Evolutionary conservation across 30 jellyfish, hydroid and myxozoan genomes (phyloP), one percentile per base, ranked within the genome.

Genomic region (Phacellophora camtschatica): DNA sequence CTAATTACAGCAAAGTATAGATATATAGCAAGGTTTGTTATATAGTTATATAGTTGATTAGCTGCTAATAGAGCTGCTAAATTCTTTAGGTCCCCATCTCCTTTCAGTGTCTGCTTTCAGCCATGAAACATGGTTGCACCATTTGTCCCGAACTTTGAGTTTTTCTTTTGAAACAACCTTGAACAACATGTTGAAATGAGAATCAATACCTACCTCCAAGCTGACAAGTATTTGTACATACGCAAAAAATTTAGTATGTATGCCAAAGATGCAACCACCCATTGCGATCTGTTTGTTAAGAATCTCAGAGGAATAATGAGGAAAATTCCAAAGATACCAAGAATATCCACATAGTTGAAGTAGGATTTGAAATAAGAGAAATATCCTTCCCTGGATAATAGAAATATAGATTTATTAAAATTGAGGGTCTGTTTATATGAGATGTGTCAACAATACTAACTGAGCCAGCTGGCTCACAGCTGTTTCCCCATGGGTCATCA

Each of bases 181-280:
- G 16, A 8, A 10, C 19, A 43, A 24, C 3, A n/a, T n/a, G n/a
- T n/a, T n/a, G n/a, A n/a, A n/a, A 18, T 13, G 22, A 2, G 45
- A 4, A 29, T 10, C 0, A 2, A 32, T 6, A 85, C 98, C 69
- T 61, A 92, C 98, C 73, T 75, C 73, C 83, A 78, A 0, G 96
- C 94, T 1, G 91, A 86, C 36, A 85, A 72, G 54, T 68, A 92
- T 62, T 92, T 80, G 87, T 65, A 92, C 15, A 92, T 82, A 20
- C 98, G 36, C 55, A 84, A 46, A 74, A 85, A 85, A 51, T 92
- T 92, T 70, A 92, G 58, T 7, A 92, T 77, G 81, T 42, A 92
- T 0, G 96, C 90, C 35, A 83, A 51, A 5, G 95, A 32, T 20
- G 95, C 95, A 4, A 86, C 66, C 24, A 64, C 43, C 97, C 97